Evolutionary conservation across 2,797 vertebrate genomes (phyloP).

Genomic region (Phataginus tricuspis): DNA sequence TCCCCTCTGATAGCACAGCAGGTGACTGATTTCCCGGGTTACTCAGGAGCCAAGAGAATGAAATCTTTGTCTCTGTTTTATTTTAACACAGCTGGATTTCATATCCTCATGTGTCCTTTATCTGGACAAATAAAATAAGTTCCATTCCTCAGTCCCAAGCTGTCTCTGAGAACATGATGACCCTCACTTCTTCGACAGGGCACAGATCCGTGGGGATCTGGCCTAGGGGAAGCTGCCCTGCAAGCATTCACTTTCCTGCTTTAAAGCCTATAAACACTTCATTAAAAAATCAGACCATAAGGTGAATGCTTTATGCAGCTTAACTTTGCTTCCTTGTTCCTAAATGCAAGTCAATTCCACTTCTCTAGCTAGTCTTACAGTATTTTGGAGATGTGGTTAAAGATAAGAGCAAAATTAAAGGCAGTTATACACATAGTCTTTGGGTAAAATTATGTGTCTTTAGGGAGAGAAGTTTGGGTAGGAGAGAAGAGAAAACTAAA

Average conservation of each 20-base stretch:
- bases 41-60: not conserved
- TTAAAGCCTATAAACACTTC: not conserved
- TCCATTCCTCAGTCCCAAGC: not conserved
- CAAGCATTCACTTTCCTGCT: not conserved
- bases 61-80: conserved; percentile 38
- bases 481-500: not conserved
- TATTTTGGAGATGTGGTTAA: conserved; percentile 31
- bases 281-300: not conserved
- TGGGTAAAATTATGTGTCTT: not conserved
- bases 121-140: conserved; percentile 17
- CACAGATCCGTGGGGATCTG: not conserved
- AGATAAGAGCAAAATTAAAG: conserved; percentile 37
- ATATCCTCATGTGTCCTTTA: not conserved
- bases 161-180: not conserved
- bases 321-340: not conserved
- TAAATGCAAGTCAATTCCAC: not conserved
- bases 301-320: not conserved
- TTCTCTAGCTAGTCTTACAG: not conserved
- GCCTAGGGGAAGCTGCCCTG: not conserved
- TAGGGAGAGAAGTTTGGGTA: not conserved
- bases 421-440: not conserved
- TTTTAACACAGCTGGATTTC: conserved; percentile 24
- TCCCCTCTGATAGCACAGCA: not conserved
- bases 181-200: not conserved
- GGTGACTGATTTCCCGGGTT: not conserved